Percentiles rank a stretch among this genome's conserved stretches.
Evolutionary conservation across 2,888 invertebrate species (phyloP).

Genomic region (Netelia fuscicornis): DNA sequence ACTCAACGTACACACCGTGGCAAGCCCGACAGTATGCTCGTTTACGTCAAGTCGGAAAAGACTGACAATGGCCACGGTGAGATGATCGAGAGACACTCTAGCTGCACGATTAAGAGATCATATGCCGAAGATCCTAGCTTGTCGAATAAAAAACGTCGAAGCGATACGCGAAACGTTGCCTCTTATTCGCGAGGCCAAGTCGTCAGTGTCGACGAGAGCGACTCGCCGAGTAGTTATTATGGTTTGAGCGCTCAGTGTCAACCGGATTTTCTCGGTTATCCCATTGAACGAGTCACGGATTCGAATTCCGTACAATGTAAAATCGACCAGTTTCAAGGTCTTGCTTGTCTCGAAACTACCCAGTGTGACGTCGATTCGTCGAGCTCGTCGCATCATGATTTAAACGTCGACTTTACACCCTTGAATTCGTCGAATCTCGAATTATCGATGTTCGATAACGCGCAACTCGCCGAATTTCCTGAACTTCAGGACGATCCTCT

Average conservation of each 20-base stretch:
- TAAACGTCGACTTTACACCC: constrained; percentile 71
- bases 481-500: constrained; percentile 74
- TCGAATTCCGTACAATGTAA: constrained; percentile 36
- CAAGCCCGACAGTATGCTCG: constrained; percentile 65
- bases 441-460: constrained; percentile 64
- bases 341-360: background rate
- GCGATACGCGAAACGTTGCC: constrained; percentile 14
- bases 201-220: constrained; percentile 12
- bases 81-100: constrained; percentile 6
- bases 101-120: constrained; percentile 35
- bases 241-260: constrained; percentile 10
- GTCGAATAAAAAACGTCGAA: constrained; percentile 56
- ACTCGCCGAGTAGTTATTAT: constrained; percentile 52
- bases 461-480: constrained; percentile 71
- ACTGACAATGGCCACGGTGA: constrained; percentile 29
- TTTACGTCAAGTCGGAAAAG: constrained; percentile 66
- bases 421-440: constrained; percentile 67
- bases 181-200: background rate
- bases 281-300: constrained; percentile 36
- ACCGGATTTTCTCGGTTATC: constrained; percentile 26
- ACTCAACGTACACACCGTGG: constrained; percentile 58
- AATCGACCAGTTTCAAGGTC: constrained; percentile 34
- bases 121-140: constrained; percentile 26
- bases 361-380: constrained; percentile 62
- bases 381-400: constrained; percentile 67